These are phyloP conservation scores for Kradibia gibbosae DNA, from an alignment of 1,140 invertebrate genomes.

Conservation along the genomic window DNA sequence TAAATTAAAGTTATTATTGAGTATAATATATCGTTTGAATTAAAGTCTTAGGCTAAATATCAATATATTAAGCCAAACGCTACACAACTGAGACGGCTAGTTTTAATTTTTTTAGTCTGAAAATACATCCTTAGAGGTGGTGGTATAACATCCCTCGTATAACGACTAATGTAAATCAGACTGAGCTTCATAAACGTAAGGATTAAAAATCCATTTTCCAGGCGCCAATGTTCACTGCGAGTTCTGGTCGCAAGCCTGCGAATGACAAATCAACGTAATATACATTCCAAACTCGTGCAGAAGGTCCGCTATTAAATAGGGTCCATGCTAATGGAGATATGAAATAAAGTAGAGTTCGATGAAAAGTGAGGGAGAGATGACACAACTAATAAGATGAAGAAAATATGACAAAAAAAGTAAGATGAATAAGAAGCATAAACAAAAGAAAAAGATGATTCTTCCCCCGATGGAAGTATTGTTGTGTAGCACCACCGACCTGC, in stretches of 20 bases:
- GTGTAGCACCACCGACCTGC: slow-evolving; percentile 31
- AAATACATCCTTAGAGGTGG: too few species aligned
- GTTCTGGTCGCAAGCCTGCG: background rate
- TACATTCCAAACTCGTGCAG: background rate
- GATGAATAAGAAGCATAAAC: background rate
- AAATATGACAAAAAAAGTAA: background rate
- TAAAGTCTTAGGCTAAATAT: too few species aligned
- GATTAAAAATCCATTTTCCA: too few species aligned
- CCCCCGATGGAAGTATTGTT: slow-evolving; percentile 54
- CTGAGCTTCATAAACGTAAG: too few species aligned
- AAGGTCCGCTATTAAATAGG: background rate
- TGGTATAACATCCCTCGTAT: too few species aligned
- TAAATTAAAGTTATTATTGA: too few species aligned
- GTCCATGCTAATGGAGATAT: background rate
- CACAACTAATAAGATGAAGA: background rate
- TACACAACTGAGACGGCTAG: too few species aligned
- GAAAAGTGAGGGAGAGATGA: background rate
- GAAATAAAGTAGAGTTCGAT: background rate
- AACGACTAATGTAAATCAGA: background rate
- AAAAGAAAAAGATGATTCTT: slow-evolving; percentile 35
- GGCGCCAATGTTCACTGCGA: background rate
- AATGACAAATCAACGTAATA: background rate
- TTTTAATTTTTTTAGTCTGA: too few species aligned
- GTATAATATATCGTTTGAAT: too few species aligned
- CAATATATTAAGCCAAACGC: too few species aligned